These are phyloP conservation scores for Dipus sagitta DNA, from an alignment of 2,797 vertebrate genomes.

Conservation along the genomic window DNA sequence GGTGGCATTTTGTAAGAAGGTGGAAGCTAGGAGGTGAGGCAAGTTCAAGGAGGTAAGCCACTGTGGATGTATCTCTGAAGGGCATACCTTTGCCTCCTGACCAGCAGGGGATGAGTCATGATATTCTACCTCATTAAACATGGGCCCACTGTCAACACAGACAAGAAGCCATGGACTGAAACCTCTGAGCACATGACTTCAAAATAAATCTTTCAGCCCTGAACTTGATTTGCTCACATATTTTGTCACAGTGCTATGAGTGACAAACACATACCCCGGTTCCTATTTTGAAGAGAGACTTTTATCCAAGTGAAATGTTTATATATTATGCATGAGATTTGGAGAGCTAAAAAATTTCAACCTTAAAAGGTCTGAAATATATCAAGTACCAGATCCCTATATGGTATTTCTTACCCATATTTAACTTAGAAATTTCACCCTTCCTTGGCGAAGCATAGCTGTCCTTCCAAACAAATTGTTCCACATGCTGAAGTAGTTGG, in stretches of 20 bases:
- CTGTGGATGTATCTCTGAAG: not conserved
- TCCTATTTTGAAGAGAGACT: not conserved
- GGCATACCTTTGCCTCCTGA: not conserved
- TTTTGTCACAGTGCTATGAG: not conserved
- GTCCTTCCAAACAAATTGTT: not conserved
- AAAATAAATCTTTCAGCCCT: not conserved
- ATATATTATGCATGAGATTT: not conserved
- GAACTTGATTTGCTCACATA: not conserved
- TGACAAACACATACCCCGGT: not conserved
- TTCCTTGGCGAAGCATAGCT: not conserved
- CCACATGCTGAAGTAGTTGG: fast-evolving
- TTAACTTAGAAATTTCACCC: fast-evolving
- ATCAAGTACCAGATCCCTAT: not conserved
- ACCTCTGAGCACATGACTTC: not conserved
- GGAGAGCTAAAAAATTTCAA: not conserved
- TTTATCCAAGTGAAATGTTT: not conserved
- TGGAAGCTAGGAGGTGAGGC: not conserved
- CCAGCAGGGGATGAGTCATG: not conserved
- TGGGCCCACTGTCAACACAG: no score
- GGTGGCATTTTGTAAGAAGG: not conserved
- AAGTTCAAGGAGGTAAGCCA: not conserved
- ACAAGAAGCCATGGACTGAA: not conserved
- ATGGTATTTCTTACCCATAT: conserved; percentile 60
- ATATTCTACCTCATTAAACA: not conserved
- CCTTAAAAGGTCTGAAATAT: fast-evolving